Evolutionary conservation across 2,888 invertebrate species (phyloP).

Genomic region (Dasysyrphus tricinctus): DNA sequence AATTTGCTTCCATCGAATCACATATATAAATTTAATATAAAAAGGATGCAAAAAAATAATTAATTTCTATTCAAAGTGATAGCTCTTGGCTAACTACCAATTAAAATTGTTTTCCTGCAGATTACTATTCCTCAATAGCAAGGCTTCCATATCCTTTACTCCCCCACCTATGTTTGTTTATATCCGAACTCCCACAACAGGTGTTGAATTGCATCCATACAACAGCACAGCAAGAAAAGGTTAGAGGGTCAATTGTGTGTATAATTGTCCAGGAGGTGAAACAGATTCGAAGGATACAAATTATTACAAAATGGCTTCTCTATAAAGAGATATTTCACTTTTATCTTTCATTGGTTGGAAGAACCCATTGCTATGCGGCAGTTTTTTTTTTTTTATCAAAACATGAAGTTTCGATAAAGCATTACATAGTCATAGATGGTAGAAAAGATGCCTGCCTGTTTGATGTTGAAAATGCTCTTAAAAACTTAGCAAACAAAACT

Average conservation of each 20-base stretch:
- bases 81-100: not conserved
- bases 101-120: not conserved
- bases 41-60: not conserved
- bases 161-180: not conserved
- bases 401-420: too few species aligned
- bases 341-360: too few species aligned
- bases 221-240: not conserved
- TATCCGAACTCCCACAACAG: not conserved
- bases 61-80: not conserved
- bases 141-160: not conserved
- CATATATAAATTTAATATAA: not conserved
- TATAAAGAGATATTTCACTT: not conserved
- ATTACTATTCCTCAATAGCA: not conserved
- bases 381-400: too few species aligned
- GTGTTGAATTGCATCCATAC: not conserved
- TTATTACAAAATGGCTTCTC: not conserved
- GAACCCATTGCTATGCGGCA: too few species aligned
- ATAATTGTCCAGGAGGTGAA: not conserved
- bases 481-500: too few species aligned
- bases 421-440: too few species aligned
- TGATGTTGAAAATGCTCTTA: too few species aligned
- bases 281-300: not conserved
- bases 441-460: too few species aligned
- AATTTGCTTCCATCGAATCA: not conserved
- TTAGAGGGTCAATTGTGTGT: not conserved